Evolutionary conservation across 2,888 invertebrate genomes (phyloP).

Genomic region (Emmelina monodactyla): DNA sequence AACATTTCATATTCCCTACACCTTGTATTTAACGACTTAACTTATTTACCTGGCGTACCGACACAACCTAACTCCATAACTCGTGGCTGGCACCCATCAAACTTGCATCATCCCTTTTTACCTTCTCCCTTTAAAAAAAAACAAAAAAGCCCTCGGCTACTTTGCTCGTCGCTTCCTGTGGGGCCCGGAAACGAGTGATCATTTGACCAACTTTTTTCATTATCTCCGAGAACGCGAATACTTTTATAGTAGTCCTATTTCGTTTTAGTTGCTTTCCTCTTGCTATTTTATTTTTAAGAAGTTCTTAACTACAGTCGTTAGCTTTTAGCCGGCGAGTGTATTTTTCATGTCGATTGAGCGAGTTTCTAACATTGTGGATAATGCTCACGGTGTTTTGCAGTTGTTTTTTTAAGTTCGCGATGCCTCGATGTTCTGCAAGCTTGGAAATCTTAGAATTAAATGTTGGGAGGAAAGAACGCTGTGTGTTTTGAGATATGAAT

Average conservation of each 20-base stretch:
- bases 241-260: conserved; percentile 47
- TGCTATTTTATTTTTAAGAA: conserved; percentile 21
- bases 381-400: neutral
- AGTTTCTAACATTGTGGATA: conserved; percentile 1
- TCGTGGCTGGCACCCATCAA: too few species aligned
- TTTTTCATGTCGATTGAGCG: conserved; percentile 10
- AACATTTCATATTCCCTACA: too few species aligned
- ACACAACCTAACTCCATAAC: too few species aligned
- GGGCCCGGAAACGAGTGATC: conserved; percentile 38
- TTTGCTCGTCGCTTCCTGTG: conserved; percentile 16
- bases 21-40: too few species aligned
- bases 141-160: neutral
- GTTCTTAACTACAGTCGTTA: conserved; percentile 34
- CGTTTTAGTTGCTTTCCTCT: conserved; percentile 42
- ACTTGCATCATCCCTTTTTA: too few species aligned
- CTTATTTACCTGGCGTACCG: too few species aligned
- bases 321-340: conserved; percentile 32
- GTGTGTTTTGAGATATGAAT: too few species aligned
- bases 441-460: too few species aligned
- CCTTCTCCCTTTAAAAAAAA: too few species aligned
- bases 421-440: too few species aligned
- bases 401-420: too few species aligned
- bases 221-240: conserved; percentile 45
- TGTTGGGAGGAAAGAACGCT: too few species aligned
- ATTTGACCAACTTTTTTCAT: conserved; percentile 59